These are phyloP conservation scores for Scylla paramamosain DNA, from an alignment of 1,140 invertebrate genomes.

Conservation along the genomic window DNA sequence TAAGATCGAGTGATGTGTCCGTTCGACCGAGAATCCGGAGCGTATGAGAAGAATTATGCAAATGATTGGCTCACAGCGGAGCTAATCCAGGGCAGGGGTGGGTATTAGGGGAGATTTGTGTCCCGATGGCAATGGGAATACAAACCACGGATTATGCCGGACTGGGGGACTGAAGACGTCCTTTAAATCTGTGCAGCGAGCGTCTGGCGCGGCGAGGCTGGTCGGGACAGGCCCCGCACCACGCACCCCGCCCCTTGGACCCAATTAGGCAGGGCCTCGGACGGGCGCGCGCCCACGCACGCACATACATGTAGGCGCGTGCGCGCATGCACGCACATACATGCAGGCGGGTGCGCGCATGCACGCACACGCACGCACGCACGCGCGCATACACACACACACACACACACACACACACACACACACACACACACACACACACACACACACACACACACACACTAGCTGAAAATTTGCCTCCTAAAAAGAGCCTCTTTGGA, in stretches of 20 bases:
- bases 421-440: too few relatives aligned
- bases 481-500: not conserved
- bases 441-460: not conserved
- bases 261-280: not conserved
- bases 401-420: not conserved
- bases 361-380: too few relatives aligned
- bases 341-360: too few relatives aligned
- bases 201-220: not conserved
- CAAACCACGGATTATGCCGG: conserved; percentile 53
- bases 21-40: conserved; percentile 7
- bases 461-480: not conserved
- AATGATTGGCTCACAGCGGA: conserved; percentile 25
- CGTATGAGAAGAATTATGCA: conserved; percentile 57
- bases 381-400: too few relatives aligned
- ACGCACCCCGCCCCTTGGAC: not conserved
- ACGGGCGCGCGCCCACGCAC: not conserved
- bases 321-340: too few relatives aligned
- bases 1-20: conserved; percentile 24
- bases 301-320: not conserved
- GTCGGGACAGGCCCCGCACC: not conserved
- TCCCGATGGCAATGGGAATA: conserved; percentile 39
- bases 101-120: conserved; percentile 60
- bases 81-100: conserved; percentile 2
- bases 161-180: conserved; percentile 22
- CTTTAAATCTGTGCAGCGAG: conserved; percentile 57